These are phyloP conservation scores for Microcebus jonahi DNA, from an alignment of 2,113 vertebrate species.

Conservation along the genomic window DNA sequence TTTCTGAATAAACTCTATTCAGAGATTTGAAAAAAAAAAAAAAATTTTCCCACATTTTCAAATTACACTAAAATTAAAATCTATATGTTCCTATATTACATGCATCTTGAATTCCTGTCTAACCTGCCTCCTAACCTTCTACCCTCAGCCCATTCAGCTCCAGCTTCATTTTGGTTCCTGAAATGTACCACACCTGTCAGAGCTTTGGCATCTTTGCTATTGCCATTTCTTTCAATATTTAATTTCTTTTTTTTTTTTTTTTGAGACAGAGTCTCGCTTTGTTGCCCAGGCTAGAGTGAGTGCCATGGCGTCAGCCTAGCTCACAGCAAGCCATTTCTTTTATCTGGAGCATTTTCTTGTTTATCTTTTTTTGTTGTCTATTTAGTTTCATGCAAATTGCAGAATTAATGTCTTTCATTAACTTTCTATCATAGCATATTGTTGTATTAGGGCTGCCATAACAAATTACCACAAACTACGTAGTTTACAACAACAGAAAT, in stretches of 20 bases:
- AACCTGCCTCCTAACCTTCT: not conserved
- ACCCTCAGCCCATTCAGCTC: not conserved
- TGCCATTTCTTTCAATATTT: not conserved
- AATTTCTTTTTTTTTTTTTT: too few species aligned
- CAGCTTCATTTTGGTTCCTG: not conserved
- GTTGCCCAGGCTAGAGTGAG: too few species aligned
- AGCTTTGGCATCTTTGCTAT: not conserved
- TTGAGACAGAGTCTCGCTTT: too few species aligned
- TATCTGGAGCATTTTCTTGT: not conserved
- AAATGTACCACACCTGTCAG: not conserved
- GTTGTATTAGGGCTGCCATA: not conserved
- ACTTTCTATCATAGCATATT: not conserved
- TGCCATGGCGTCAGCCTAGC: too few species aligned
- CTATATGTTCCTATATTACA: not conserved
- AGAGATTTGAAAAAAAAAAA: not conserved
- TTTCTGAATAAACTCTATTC: constrained; percentile 19
- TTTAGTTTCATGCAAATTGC: not conserved
- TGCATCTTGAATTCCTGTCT: not conserved
- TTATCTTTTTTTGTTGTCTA: not conserved
- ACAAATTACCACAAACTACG: not conserved
- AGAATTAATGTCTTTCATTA: not conserved
- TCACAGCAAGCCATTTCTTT: not conserved
- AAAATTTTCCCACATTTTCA: not conserved
- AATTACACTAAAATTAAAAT: not conserved
- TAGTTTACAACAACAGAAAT: not conserved